Evolutionary conservation across 2,888 invertebrate species (phyloP).

Genomic region (Pachliopta kotzebuea): DNA sequence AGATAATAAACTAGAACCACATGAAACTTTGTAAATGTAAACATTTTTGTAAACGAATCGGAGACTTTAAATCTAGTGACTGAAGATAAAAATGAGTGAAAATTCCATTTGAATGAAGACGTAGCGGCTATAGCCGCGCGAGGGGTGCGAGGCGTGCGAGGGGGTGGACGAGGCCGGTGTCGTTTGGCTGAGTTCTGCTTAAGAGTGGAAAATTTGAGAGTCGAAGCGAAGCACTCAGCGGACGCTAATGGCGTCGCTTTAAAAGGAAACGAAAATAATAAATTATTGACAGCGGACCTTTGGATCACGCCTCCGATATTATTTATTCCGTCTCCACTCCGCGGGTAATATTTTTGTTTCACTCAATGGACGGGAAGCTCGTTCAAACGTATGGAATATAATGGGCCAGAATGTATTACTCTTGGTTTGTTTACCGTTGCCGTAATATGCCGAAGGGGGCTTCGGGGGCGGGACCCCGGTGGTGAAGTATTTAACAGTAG

Average conservation of each 20-base stretch:
- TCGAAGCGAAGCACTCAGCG: slow-evolving; percentile 56
- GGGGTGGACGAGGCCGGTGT: slow-evolving; percentile 47
- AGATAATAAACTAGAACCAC: too few species aligned
- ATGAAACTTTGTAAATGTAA: too few species aligned
- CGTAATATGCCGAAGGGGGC: too few species aligned
- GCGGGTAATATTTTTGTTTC: slow-evolving; percentile 56
- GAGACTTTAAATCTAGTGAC: slow-evolving; percentile 4
- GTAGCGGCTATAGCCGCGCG: slow-evolving; percentile 11
- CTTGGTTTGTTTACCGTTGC: not conserved
- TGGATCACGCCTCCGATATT: slow-evolving; percentile 55
- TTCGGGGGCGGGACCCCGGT: too few species aligned
- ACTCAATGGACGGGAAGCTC: slow-evolving; percentile 60
- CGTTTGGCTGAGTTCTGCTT: slow-evolving; percentile 55
- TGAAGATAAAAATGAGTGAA: slow-evolving; percentile 17
- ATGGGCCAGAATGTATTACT: not conserved
- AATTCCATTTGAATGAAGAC: slow-evolving; percentile 19
- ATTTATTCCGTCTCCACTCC: slow-evolving; percentile 50
- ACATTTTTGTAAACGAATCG: not conserved
- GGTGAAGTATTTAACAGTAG: too few species aligned
- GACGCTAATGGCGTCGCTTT: slow-evolving; percentile 67
- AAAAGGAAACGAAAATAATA: slow-evolving; percentile 72
- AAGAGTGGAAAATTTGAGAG: slow-evolving; percentile 56
- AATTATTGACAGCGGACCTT: slow-evolving; percentile 70
- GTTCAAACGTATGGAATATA: slow-evolving; percentile 40
- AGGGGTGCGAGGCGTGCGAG: slow-evolving; percentile 50